Base-by-base conservation (phyloP, 2,888 invertebrate genomes). In the Folsomia manolachei region DNA sequence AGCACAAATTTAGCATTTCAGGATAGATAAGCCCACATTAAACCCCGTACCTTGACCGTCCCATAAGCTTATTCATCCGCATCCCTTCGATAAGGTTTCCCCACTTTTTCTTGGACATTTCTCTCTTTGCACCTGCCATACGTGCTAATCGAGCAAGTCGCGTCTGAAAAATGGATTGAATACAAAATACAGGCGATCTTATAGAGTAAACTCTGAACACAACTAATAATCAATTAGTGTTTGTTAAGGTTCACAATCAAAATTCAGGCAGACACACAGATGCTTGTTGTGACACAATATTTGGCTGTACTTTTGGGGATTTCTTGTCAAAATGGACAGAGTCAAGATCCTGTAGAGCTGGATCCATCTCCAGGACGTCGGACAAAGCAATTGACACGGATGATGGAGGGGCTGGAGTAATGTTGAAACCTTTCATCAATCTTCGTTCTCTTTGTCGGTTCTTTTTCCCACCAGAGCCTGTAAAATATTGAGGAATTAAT, bases 401-500 rank as follows among this genome's bases (percentile, higher is more conserved):
- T 19, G 87, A 86, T 19, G 88, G 88, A 70, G 78, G 71, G 24
- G 80, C 78, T 39, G 92, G 90, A 19, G 90, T 91, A 79, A 94
- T 94, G 86, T 95, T 94, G 87, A 95, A 95, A 19, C 93, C 95
- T 84, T 95, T 95, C 94, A 95, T 94, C 71, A 95, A 86, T 1
- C 95, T 89, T 0, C 95, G 88, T 84, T 95, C 95, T 84, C 95
- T 94, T 84, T 94, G 94, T 0, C 95, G 90, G 83, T 95, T 94
- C 86, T 95, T 95, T 85, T 95, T 95, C 71, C 95, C 95, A 78
- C 94, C 94, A 75, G 93, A 90, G 82, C 92, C 93, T 91, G 4
- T 14, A 39, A 61, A 21, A 14, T 4, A 64, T 4, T 23, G 27
- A 27, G 61, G n/a, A 69, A 26, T 39, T n/a, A n/a, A n/a, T n/a